Base-by-base conservation (phyloP, 1,140 invertebrate genomes). In the Trichoplusia ni region DNA sequence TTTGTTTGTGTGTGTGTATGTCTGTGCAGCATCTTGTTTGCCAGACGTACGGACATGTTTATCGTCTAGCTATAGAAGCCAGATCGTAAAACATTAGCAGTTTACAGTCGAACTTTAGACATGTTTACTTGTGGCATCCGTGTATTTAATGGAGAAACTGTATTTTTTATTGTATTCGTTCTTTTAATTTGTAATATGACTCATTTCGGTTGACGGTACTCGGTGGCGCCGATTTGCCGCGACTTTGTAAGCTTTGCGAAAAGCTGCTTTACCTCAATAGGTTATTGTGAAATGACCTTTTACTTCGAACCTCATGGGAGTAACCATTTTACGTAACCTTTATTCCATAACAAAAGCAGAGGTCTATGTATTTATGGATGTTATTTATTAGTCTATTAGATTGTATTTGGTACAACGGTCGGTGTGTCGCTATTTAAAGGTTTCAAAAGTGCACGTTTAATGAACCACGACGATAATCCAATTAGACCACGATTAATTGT, bases 201-300 rank as follows among this genome's bases (percentile, higher is more conserved):
- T n/a, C n/a, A n/a, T n/a, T n/a, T n/a, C n/a, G n/a, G n/a, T n/a
- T n/a, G n/a, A n/a, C n/a, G 46, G 56, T 19, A 16, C 3, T 23
- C 16, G 25, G 46, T 21, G 75, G 81, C 77, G 76, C 79, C 79
- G 60, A 35, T 66, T 67, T 42, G 69, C 75, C 71, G 79, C 73
- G 69, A 58, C 77, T 61, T 37, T 47, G 66, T 66, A 40, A 63
- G 53, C 61, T 61, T 69, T 75, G 75, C 75, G 73, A 84, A 85
- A 83, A 75, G 54, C 66, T 64, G 67, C 27, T 42, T 54, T 62
- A 61, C 59, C 53, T 60, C 60, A 64, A 35, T 77, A 75, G 79
- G 74, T 81, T 79, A 82, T 79, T 79, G 75, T 82, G 69, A 75
- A 71, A 61, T 63, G 81, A 79, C 78, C 78, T 83, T 83, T 85